These are phyloP conservation scores for Sympetrum striolatum DNA, from an alignment of 2,888 invertebrate genomes.

Conservation along the genomic window DNA sequence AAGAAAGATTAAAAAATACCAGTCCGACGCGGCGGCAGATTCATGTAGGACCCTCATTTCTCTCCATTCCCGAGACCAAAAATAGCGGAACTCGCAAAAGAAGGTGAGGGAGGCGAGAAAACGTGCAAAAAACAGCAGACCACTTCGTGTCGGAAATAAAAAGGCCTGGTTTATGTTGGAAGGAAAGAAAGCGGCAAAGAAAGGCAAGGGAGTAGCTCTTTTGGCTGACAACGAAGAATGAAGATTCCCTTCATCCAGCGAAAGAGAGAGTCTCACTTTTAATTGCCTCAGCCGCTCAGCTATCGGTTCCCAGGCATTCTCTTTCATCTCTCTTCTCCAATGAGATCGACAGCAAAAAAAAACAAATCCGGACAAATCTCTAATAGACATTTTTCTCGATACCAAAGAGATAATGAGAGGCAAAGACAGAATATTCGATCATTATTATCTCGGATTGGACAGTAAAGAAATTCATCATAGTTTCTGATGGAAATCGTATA, in stretches of 20 bases:
- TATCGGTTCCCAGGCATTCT: background rate
- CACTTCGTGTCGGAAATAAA: background rate
- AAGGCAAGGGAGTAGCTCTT: background rate
- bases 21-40: background rate
- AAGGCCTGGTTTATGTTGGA: background rate
- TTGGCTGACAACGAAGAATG: background rate
- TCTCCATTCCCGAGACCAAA: background rate
- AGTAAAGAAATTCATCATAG: too few species aligned
- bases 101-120: background rate
- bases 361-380: background rate
- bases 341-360: too few species aligned
- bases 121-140: background rate
- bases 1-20: too few species aligned
- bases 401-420: too few species aligned
- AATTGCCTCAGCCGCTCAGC: background rate
- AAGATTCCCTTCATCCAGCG: background rate
- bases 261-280: background rate
- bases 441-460: too few species aligned
- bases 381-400: too few species aligned
- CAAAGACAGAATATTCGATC: too few species aligned
- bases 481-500: too few species aligned
- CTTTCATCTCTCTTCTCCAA: background rate
- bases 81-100: background rate
- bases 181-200: background rate
- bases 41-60: background rate